Evolutionary conservation across 2,888 invertebrate genomes (phyloP).

Genomic region (Drosophila quinaria): DNA sequence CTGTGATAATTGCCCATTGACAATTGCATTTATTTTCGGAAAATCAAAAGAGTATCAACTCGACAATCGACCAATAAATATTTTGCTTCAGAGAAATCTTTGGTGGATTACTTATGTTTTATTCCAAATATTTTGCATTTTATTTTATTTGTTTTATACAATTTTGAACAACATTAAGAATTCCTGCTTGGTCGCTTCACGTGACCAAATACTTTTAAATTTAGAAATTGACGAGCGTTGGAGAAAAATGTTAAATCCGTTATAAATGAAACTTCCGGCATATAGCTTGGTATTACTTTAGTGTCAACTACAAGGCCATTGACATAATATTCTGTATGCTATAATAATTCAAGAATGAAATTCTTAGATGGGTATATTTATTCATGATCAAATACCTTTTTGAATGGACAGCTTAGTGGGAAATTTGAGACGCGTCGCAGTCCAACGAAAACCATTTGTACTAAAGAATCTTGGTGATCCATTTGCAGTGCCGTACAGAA

Average conservation of each 20-base stretch:
- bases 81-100: background rate
- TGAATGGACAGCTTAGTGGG: slow-evolving; percentile 15
- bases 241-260: background rate
- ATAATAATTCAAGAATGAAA: background rate
- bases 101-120: background rate
- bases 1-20: slow-evolving; percentile 44
- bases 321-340: slow-evolving; percentile 7
- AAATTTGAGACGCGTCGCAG: slow-evolving; percentile 12
- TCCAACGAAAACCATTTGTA: background rate
- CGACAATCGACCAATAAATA: slow-evolving; percentile 34
- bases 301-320: slow-evolving; percentile 11
- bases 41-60: slow-evolving; percentile 3
- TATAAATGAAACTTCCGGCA: slow-evolving; percentile 4
- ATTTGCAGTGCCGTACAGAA: slow-evolving; percentile 8
- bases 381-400: slow-evolving; percentile 7
- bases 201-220: background rate
- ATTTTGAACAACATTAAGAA: too few species aligned
- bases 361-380: too few species aligned
- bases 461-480: background rate
- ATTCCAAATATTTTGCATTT: too few species aligned
- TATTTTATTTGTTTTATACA: too few species aligned
- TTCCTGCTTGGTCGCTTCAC: too few species aligned
- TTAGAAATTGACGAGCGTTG: background rate
- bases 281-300: slow-evolving; percentile 14
- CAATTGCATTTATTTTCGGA: slow-evolving; percentile 36